Evolutionary conservation across 2,113 vertebrate species (phyloP), one percentile per base, ranked within the genome.

Genomic region (Perognathus longimembris): DNA sequence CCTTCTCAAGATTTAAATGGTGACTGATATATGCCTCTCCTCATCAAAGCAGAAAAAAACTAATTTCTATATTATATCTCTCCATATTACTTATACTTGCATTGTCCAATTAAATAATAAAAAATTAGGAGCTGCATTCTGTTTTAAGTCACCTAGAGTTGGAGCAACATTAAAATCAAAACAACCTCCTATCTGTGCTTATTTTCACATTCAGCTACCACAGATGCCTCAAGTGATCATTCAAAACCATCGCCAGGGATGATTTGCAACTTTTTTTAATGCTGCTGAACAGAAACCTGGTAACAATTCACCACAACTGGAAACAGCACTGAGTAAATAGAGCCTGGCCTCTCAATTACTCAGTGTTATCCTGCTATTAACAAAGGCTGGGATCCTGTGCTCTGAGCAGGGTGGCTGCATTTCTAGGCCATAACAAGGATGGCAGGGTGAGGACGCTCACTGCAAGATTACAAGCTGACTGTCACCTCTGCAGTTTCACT

Each of bases 401-500:
- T 54, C 50, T n/a, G n/a, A 50, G 85, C 63, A 38, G 40, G 22
- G 24, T 7, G 30, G 80, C 86, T 61, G 40, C 50, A 18, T 75
- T 92, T 85, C 26, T 28, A 57, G 74, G 14, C 59, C n/a, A 6
- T 59, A 45, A 81, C 82, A 85, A 26, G 10, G 67, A 70, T 8
- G 1, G 28, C 11, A 5, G 67, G 61, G 18, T 11, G 59, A 76
- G 45, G 2, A 82, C 63, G 59, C 66, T 42, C 3, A 2, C n/a
- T 3, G 0, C 24, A 1, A 45, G 89, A 63, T 32, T 40, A 64
- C 73, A 73, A 64, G 89, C 1, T 0, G 61, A 11, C 71, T 50
- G 59, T 76, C 79, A 77, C 67, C 67, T 92, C 63, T 69, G 73
- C 18, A 42, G 59, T 45, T 90, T 96, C 91, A 92, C 83, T 81